Conservation (phyloP, 2,113 vertebrate species). For the Leptosomus discolor region DNA sequence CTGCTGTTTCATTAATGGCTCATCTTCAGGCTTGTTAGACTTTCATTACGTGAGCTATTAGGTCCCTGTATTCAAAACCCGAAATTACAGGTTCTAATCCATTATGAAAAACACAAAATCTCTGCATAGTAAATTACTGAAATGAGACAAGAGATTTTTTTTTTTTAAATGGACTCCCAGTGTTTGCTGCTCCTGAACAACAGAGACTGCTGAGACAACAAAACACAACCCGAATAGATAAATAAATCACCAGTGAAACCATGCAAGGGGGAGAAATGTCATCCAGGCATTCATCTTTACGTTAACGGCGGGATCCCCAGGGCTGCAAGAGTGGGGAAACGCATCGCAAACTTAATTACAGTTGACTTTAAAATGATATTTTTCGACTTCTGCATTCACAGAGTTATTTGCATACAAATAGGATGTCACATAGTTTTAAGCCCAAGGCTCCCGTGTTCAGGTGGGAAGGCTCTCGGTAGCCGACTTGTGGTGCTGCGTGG, state of each 20-base stretch:
- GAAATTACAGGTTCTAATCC: constrained; percentile 73
- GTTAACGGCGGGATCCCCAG: constrained; percentile 12
- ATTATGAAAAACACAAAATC: constrained; percentile 69
- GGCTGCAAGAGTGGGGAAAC: constrained; percentile 24
- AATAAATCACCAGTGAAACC: constrained; percentile 56
- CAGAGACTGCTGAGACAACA: constrained; percentile 59
- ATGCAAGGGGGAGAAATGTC: background rate
- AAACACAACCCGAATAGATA: constrained; percentile 46
- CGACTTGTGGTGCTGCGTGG: accelerated
- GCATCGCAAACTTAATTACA: constrained; percentile 57
- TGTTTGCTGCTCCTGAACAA: constrained; percentile 19
- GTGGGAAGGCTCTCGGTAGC: background rate
- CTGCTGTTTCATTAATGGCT: constrained; percentile 74
- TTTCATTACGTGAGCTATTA: constrained; percentile 75
- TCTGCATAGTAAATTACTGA: constrained; percentile 63
- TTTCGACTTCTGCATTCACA: constrained; percentile 30
- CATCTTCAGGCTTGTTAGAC: constrained; percentile 72
- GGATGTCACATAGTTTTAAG: background rate
- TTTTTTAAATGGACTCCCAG: constrained; percentile 37
- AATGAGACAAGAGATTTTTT: constrained; percentile 60
- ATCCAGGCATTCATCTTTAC: constrained; percentile 27
- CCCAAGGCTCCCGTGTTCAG: accelerated
- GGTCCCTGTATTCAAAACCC: constrained; percentile 63
- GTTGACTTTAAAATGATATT: constrained; percentile 55
- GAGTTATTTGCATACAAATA: constrained; percentile 63